Evolutionary conservation across 2,888 invertebrate species (phyloP), one percentile per base, ranked within the genome.

Genomic region (Spilosoma lubricipeda): DNA sequence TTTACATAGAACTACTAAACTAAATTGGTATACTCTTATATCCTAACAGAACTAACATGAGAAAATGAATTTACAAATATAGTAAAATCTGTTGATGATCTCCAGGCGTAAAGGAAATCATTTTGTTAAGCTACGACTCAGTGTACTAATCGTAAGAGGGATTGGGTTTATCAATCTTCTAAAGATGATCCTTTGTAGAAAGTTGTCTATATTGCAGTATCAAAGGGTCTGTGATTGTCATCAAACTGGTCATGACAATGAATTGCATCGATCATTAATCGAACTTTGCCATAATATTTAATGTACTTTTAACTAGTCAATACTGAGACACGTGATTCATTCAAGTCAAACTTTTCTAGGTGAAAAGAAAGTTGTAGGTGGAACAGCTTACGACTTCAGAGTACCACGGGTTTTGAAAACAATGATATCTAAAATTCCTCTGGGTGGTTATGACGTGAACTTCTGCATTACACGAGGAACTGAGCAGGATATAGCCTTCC

Each of bases 401-500:
- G 95, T 96, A 1, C 96, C 97, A 0, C 96, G 96, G 71, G 89
- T 96, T 30, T 91, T 99, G 23, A 97, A 97, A 3, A 95, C 97
- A 45, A 97, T 97, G 81, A 95, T 99, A 52, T 93, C 97, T 45
- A 96, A 97, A 84, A 96, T 98, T 73, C 97, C 97, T 0, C 94
- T 96, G 39, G 97, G 96, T 33, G 99, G 99, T 3, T 98, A 97
- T 87, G 98, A 99, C 91, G 96, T 98, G 82, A 99, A 98, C 91
- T 99, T 97, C 88, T 98, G 98, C 87, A 90, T 98, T 48, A 97
- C 96, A 5, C 96, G 96, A 80, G 96, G 96, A n/a, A 94, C 93
- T 1, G 92, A 95, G 9, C 96, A 96, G 81, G 96, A 95, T 66
- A 86, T 96, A 45, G 96, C 96, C 3, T 97, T 97, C 82, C 96